Base-by-base conservation (phyloP, 2,888 invertebrate species). In the Myopa tessellatipennis region DNA sequence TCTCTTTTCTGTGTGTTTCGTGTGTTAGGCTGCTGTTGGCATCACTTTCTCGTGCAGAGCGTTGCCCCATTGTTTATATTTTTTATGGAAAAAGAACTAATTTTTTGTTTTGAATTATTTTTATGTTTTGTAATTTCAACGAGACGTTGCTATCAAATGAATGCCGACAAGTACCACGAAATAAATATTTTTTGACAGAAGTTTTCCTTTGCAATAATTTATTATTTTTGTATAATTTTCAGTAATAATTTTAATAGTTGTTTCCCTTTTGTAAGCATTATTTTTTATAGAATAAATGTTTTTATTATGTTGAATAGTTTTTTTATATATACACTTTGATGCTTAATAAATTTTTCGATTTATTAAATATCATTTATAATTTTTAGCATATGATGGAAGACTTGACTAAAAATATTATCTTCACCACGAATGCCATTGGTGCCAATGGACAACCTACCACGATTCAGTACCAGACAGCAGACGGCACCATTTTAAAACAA, bases 401-500 rank as follows among this genome's bases (percentile, higher is more conserved):
- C 86, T 83, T 86, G 77, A 85, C 88, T 78, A 89, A 89, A 82
- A 88, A 90, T 82, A 90, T 88, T 80, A 92, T 92, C 91, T 92
- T 92, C 85, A 91, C 92, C 67, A 91, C 92, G 81, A 92, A 92
- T 86, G 88, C 92, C 65, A 91, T 92, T 81, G 82, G 81, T 34
- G 91, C 91, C 87, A 90, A 91, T 88, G 91, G 91, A 82, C 90
- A 91, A 77, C 92, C 92, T 84, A 91, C 92, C 82, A 92, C 92
- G 82, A 91, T 93, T 80, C 93, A 93, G 86, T 93, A 93, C 87
- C 93, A 93, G 87, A 93, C 93, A 80, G 90, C 91, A 81, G 93
- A 93, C 85, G 92, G 92, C 74, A 92, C 92, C 84, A 92, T 90
- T 78, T 90, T 92, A 76, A 92, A 92, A 85, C 92, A 92, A 86